Base-by-base conservation (phyloP, 2,888 invertebrate species). In the Dynastes hyllus region DNA sequence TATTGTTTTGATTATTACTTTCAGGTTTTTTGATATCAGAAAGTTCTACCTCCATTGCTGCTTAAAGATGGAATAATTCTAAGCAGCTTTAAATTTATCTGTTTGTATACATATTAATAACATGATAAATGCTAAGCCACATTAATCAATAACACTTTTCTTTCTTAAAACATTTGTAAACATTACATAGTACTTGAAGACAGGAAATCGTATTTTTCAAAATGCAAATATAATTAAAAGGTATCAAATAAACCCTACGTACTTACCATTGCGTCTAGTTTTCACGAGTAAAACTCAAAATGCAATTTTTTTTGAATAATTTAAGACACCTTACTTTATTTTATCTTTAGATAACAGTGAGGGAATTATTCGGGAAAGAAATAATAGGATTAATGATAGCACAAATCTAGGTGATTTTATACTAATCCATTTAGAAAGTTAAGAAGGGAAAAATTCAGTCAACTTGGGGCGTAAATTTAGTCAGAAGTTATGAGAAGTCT, bases 181-280 rank as follows among this genome's bases (percentile, higher is more conserved):
- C 9, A 2, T 45, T 11, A 11, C 45, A 0, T 11, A 11, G 29
- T 22, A 9, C 29, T 32, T 2, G 32, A 11, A 63, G 32, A 63
- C 2, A 27, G 8, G 50, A 50, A 67, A 50, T 11, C 9, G 29
- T 67, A 11, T 27, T 40, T 45, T 45, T 67, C 27, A 50, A 67
- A 13, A 45, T 67, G 55, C 8, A 16, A 55, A 22, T 55, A 8
- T 2, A 27, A 9, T 50, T 8, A 5, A 67, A 40, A 55, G 6
- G 22, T 22, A 9, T 45, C 3, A 50, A 45, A 22, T 45, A 67
- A 67, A 8, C 8, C 8, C 22, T 32, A 22, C 5, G 58, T 40
- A 61, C 73, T 73, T 22, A 73, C 73, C 73, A 73, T 73, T 58
- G 37, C 58, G 58, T 37, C 32, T 16, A 73, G 8, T 37, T 61